Percentiles rank a stretch among this genome's conserved stretches.
These are phyloP conservation scores for Corythornis vintsioides DNA, from an alignment of 2,113 vertebrate genomes.

Conservation along the genomic window DNA sequence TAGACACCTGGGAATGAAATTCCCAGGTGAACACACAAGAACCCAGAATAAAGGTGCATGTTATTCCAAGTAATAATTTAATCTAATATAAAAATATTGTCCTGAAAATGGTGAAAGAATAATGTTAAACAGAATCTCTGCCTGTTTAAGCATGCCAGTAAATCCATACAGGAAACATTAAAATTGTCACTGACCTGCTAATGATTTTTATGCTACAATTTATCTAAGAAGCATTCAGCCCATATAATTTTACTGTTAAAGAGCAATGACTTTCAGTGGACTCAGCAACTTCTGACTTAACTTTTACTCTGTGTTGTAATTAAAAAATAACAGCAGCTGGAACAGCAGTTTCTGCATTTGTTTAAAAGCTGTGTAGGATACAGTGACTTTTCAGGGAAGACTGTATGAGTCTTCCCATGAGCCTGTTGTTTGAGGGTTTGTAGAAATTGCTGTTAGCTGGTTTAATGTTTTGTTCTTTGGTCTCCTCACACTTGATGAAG, in stretches of 20 bases:
- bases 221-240: slow-evolving; percentile 10
- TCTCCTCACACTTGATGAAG: not conserved
- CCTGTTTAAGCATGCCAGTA: not conserved
- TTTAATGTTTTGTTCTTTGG: not conserved
- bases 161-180: not conserved
- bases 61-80: not conserved
- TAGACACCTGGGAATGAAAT: not conserved
- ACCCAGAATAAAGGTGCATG: not conserved
- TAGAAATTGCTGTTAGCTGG: not conserved
- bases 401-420: not conserved
- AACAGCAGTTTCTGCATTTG: slow-evolving; percentile 1
- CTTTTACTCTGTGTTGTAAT: not conserved
- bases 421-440: not conserved
- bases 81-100: not conserved
- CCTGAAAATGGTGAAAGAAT: not conserved
- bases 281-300: slow-evolving; percentile 6
- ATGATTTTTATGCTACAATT: slow-evolving; percentile 18
- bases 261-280: not conserved
- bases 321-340: slow-evolving; percentile 11
- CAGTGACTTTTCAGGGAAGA: not conserved
- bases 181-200: not conserved
- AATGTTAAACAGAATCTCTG: not conserved
- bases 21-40: not conserved
- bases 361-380: not conserved
- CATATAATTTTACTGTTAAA: not conserved